Evolutionary conservation across 2,797 vertebrate species (phyloP).

Genomic region (Alexandromys oeconomus): DNA sequence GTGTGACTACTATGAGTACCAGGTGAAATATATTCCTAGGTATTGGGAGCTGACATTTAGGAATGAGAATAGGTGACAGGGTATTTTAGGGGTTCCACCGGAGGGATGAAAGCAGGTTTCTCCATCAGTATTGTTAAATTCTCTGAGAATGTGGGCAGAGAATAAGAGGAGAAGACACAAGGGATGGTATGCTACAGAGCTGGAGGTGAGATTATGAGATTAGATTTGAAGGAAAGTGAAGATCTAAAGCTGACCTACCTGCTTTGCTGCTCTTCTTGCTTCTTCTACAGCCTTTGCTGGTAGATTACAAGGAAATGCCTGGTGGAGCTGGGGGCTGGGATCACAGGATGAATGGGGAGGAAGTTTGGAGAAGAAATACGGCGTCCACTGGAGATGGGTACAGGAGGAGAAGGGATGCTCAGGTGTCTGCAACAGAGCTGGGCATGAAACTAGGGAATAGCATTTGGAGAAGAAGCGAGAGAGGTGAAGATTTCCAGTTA

Average conservation of each 20-base stretch:
- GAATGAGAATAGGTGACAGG: neutral
- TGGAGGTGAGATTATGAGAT: neutral
- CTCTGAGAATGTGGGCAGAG: neutral
- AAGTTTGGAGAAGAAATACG: neutral
- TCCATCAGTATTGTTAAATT: neutral
- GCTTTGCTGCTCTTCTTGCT: neutral
- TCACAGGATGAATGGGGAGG: neutral
- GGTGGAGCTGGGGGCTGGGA: neutral
- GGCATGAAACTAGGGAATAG: neutral
- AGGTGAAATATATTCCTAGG: neutral
- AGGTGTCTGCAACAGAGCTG: neutral
- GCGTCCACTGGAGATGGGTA: neutral
- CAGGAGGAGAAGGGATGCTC: neutral
- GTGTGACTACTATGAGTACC: neutral
- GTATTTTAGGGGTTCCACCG: neutral
- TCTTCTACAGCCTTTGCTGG: neutral
- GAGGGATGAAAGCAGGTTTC: neutral
- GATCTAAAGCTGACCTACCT: neutral
- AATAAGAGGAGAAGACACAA: neutral
- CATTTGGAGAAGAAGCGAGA: neutral
- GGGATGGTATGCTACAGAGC: neutral
- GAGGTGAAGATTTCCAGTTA: neutral
- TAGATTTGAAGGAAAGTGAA: neutral
- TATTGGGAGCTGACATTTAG: neutral
- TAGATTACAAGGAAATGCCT: neutral